Percentiles rank a stretch among this genome's conserved stretches.
Evolutionary conservation across 2,888 invertebrate species (phyloP).

Genomic region (Cylindroiulus punctatus): DNA sequence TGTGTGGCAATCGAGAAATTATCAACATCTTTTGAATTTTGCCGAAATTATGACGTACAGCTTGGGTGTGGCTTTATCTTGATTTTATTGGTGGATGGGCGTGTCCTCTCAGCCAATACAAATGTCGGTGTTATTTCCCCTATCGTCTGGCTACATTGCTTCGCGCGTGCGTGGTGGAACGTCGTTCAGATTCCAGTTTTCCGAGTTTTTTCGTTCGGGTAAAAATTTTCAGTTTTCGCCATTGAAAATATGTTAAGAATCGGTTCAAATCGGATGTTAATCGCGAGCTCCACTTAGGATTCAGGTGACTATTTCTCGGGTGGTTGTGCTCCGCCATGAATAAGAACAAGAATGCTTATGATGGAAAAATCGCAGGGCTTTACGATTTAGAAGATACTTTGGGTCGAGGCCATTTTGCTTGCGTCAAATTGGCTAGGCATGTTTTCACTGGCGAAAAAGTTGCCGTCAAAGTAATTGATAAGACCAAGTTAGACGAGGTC

Average conservation of each 20-base stretch:
- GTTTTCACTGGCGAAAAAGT: slow-evolving; percentile 99
- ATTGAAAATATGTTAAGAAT: background rate
- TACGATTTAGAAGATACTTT: slow-evolving; percentile 98
- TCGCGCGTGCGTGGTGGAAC: background rate
- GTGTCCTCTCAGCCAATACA: background rate
- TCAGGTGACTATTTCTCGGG: slow-evolving; percentile 2
- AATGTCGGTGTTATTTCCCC: background rate
- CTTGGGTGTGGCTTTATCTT: background rate
- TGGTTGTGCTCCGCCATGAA: slow-evolving; percentile 16
- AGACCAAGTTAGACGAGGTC: slow-evolving; percentile 95
- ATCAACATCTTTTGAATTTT: background rate
- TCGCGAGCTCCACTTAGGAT: background rate
- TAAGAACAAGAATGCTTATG: slow-evolving; percentile 63
- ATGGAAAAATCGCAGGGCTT: slow-evolving; percentile 92
- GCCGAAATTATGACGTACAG: background rate
- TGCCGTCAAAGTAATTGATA: slow-evolving; percentile 96
- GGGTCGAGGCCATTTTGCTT: slow-evolving; percentile 98
- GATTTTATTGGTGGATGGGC: background rate
- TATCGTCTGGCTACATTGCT: background rate
- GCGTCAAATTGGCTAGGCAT: slow-evolving; percentile 96
- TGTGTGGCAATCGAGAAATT: too few relatives aligned
- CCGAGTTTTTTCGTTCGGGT: slow-evolving; percentile 10
- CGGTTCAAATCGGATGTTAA: slow-evolving; percentile 10
- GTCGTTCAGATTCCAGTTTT: slow-evolving; percentile 1
- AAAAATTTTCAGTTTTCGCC: background rate